Evolutionary conservation across 2,888 invertebrate genomes (phyloP).

Genomic region (Caenorhabditis plicata): DNA sequence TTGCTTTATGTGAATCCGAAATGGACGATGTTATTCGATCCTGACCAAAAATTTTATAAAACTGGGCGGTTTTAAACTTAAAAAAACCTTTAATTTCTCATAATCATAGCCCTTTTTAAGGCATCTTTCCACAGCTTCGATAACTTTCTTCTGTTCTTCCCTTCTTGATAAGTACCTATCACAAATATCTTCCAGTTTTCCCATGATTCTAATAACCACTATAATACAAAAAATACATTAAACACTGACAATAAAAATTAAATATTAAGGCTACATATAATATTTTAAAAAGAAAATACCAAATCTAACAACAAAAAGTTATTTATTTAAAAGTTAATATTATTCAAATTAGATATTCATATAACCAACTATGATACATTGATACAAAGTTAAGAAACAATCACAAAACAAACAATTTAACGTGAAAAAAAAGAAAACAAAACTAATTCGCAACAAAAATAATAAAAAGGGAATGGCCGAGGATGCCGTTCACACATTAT

Average conservation of each 20-base stretch:
- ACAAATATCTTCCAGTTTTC: conserved; percentile 41
- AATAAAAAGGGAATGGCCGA: no score
- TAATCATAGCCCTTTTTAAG: conserved; percentile 47
- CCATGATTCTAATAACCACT: conserved; percentile 27
- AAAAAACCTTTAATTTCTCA: conserved; percentile 37
- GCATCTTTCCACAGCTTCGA: conserved; percentile 43
- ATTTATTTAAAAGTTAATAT: no score
- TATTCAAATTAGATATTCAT: no score
- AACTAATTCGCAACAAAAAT: no score
- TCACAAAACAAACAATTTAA: conserved; percentile 3
- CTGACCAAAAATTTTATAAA: conserved; percentile 4
- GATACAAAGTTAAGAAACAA: not conserved
- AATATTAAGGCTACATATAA: no score
- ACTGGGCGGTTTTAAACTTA: not conserved
- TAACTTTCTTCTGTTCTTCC: conserved; percentile 39
- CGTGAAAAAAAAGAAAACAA: not conserved
- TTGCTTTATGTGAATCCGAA: conserved; percentile 37
- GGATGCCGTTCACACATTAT: no score
- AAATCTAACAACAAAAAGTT: no score
- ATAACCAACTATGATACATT: no score
- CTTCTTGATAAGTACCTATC: conserved; percentile 31
- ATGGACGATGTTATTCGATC: conserved; percentile 33
- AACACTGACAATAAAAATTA: not conserved
- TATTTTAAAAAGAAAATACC: no score
- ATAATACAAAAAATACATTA: not conserved